These are phyloP conservation scores for Galagoides demidoff DNA, from an alignment of 2,797 vertebrate genomes.

Conservation along the genomic window DNA sequence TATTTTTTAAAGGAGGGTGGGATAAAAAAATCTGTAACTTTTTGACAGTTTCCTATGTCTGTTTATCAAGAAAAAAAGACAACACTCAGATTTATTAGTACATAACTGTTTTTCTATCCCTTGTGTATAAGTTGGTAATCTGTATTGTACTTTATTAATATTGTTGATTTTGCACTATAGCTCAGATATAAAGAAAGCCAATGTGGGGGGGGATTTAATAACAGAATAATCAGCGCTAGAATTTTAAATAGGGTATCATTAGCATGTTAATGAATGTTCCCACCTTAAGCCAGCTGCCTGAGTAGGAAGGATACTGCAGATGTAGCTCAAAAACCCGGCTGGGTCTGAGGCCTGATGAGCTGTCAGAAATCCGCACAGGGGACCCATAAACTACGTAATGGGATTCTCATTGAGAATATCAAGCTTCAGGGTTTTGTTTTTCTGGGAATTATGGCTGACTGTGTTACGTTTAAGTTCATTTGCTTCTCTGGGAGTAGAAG, in stretches of 20 bases:
- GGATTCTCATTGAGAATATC: conserved; percentile 69
- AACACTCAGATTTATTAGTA: background rate
- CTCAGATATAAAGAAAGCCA: conserved; percentile 81
- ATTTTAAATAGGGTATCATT: conserved; percentile 88
- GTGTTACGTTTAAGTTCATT: background rate
- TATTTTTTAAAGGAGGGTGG: background rate
- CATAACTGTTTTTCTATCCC: conserved; percentile 43
- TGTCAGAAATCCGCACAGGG: conserved; percentile 61
- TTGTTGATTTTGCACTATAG: conserved; percentile 83
- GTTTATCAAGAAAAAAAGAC: conserved; percentile 18
- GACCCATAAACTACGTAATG: conserved; percentile 28
- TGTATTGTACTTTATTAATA: conserved; percentile 82
- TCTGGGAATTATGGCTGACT: conserved; percentile 31
- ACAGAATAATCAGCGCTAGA: conserved; percentile 87
- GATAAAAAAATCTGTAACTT: background rate
- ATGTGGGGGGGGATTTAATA: conserved; percentile 86
- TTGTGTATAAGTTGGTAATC: conserved; percentile 76
- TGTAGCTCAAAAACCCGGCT: conserved; percentile 75
- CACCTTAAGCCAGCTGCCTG: conserved; percentile 82
- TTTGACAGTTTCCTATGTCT: conserved; percentile 3
- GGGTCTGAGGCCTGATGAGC: conserved; percentile 72
- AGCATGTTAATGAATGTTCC: conserved; percentile 87
- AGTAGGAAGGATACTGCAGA: conserved; percentile 83
- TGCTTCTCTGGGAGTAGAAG: background rate
- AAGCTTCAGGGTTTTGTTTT: conserved; percentile 36